Percentiles rank a stretch among this genome's conserved stretches.
These are phyloP conservation scores for Diabrotica virgifera DNA, from an alignment of 1,140 invertebrate species.

Conservation along the genomic window DNA sequence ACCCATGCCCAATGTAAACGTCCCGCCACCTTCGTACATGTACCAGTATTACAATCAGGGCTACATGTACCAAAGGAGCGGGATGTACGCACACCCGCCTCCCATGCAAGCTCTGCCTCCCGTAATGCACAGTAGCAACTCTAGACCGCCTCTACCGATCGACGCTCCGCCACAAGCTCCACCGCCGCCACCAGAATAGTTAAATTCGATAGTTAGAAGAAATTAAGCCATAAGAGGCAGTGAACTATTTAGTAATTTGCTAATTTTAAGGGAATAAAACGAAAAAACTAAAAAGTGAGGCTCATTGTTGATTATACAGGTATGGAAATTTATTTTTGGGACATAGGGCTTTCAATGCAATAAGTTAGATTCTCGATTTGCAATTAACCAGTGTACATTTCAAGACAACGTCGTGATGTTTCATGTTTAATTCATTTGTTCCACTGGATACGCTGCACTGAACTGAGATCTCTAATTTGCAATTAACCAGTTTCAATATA, in stretches of 20 bases:
- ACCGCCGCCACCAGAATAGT: slow-evolving; percentile 52
- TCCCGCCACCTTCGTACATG: slow-evolving; percentile 28
- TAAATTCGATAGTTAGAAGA: slow-evolving; percentile 6
- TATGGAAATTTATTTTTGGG: too few species aligned
- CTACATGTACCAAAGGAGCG: slow-evolving; percentile 23
- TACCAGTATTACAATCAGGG: slow-evolving; percentile 29
- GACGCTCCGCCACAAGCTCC: slow-evolving; percentile 50
- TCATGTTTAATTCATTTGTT: too few species aligned
- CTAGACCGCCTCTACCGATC: slow-evolving; percentile 48
- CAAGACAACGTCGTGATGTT: too few species aligned
- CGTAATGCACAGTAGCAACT: slow-evolving; percentile 5
- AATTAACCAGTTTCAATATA: too few species aligned
- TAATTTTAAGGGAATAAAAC: not conserved
- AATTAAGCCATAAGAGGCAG: not conserved
- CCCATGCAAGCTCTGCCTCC: slow-evolving; percentile 8
- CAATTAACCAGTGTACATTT: too few species aligned
- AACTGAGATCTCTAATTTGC: too few species aligned
- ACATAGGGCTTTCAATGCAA: too few species aligned
- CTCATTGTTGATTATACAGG: too few species aligned
- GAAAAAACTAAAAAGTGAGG: too few species aligned
- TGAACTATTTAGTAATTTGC: not conserved
- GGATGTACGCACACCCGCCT: slow-evolving; percentile 36
- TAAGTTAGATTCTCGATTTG: too few species aligned
- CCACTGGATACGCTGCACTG: too few species aligned
- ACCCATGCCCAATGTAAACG: slow-evolving; percentile 27